Percentiles rank a stretch among this genome's conserved stretches.
These are phyloP conservation scores for Heloderma charlesbogerti DNA, from an alignment of 2,113 vertebrate genomes.

Conservation along the genomic window DNA sequence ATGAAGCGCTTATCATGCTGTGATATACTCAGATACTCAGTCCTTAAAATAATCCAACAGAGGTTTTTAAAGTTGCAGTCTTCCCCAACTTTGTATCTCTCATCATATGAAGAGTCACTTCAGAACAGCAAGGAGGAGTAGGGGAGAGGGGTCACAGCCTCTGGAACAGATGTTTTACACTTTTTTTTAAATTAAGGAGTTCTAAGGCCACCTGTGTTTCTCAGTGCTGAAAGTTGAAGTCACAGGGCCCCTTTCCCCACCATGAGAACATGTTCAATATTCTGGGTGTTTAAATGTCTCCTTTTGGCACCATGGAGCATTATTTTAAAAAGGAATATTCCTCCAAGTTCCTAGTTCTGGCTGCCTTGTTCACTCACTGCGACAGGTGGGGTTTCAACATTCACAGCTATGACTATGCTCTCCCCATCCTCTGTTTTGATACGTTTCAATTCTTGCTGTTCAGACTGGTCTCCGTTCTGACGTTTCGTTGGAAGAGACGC, in stretches of 20 bases:
- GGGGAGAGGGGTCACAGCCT: slow-evolving; percentile 70
- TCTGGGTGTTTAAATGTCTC: slow-evolving; percentile 80
- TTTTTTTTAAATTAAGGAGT: slow-evolving; percentile 71
- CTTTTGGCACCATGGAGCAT: slow-evolving; percentile 91
- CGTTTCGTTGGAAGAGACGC: slow-evolving; percentile 96
- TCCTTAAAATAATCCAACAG: slow-evolving; percentile 64
- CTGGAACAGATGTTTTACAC: slow-evolving; percentile 70
- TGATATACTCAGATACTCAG: slow-evolving; percentile 71
- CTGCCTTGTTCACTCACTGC: slow-evolving; percentile 81
- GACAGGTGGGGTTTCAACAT: slow-evolving; percentile 78
- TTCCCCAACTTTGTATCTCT: slow-evolving; percentile 64
- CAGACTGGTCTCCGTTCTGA: slow-evolving; percentile 87
- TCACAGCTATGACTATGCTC: slow-evolving; percentile 79
- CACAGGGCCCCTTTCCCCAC: slow-evolving; percentile 81
- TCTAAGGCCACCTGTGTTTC: slow-evolving; percentile 89
- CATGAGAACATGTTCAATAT: slow-evolving; percentile 77
- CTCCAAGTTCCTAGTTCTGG: slow-evolving; percentile 81
- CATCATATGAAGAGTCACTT: slow-evolving; percentile 77
- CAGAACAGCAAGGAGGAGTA: slow-evolving; percentile 66
- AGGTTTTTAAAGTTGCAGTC: slow-evolving; percentile 66
- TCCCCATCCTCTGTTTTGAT: slow-evolving; percentile 84
- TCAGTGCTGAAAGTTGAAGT: slow-evolving; percentile 83
- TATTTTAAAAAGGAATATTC: slow-evolving; percentile 39
- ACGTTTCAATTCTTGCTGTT: slow-evolving; percentile 88
- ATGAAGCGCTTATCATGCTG: slow-evolving; percentile 72